Percentiles rank a stretch among this genome's conserved stretches.
These are phyloP conservation scores for Catalaphyllia jardinei DNA, from an alignment of 64 coral and sea anemone genomes.

Conservation along the genomic window DNA sequence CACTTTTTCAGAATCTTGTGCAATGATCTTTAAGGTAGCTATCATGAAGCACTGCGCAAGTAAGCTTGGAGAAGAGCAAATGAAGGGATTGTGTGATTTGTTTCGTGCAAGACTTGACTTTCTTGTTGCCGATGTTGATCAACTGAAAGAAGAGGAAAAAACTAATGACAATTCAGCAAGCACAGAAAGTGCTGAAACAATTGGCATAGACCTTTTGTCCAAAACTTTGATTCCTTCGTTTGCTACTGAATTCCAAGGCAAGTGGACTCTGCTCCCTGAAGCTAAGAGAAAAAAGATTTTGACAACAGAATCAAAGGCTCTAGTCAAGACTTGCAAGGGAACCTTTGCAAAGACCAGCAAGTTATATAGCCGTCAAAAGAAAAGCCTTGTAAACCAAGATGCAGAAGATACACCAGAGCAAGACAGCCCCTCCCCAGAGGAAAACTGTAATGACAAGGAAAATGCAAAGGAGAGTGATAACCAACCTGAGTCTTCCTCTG, in stretches of 20 bases:
- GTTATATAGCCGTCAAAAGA: constrained; percentile 33
- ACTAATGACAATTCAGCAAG: neutral
- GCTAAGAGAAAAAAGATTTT: constrained; percentile 29
- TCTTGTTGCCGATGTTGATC: neutral
- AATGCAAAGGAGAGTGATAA: neutral
- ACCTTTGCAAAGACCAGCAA: constrained; percentile 26
- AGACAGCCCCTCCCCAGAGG: neutral
- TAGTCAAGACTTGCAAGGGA: constrained; percentile 17
- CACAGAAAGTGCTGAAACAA: neutral
- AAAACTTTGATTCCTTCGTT: constrained; percentile 37
- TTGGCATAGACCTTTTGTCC: constrained; percentile 29
- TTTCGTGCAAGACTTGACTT: constrained; percentile 1
- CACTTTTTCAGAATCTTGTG: neutral
- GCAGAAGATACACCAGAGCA: neutral
- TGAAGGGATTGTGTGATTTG: neutral
- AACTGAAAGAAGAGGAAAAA: neutral
- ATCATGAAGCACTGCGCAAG: neutral
- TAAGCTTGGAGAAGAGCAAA: constrained; percentile 17
- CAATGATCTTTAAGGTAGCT: constrained; percentile 1
- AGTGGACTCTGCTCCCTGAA: constrained; percentile 31
- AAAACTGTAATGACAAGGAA: neutral
- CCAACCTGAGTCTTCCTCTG: neutral
- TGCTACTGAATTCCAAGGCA: constrained; percentile 37
- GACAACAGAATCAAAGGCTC: constrained; percentile 22
- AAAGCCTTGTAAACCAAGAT: constrained; percentile 1